These are phyloP conservation scores for Cotesia glomerata DNA, from an alignment of 1,140 invertebrate species.

Conservation along the genomic window DNA sequence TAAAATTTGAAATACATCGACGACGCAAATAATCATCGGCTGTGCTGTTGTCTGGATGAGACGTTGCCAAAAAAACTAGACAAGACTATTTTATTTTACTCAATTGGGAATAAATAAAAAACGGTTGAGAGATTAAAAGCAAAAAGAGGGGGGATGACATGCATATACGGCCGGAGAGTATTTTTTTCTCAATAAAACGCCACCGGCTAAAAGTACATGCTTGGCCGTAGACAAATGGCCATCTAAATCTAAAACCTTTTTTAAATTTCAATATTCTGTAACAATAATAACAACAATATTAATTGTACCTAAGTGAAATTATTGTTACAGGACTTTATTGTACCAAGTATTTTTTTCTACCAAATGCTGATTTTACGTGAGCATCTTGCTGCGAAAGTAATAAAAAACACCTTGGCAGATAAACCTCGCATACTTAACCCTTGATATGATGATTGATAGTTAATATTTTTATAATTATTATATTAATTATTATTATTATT, in stretches of 20 bases:
- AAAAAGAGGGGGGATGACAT: conserved; percentile 57
- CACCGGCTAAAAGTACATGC: conserved; percentile 56
- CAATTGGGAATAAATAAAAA: conserved; percentile 8
- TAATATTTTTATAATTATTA: conserved; percentile 13
- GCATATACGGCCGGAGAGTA: conserved; percentile 24
- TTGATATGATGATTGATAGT: conserved; percentile 34
- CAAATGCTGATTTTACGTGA: conserved; percentile 41
- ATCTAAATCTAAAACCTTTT: background rate
- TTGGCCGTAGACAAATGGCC: conserved; percentile 39
- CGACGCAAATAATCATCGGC: conserved; percentile 22
- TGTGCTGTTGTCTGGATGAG: conserved; percentile 25
- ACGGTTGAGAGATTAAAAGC: conserved; percentile 55
- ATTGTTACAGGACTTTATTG: no score
- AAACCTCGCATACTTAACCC: conserved; percentile 17
- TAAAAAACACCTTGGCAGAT: conserved; percentile 18
- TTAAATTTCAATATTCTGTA: conserved; percentile 8
- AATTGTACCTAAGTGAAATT: conserved; percentile 10
- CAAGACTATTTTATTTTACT: conserved; percentile 8
- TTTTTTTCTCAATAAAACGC: conserved; percentile 58
- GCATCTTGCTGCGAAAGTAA: conserved; percentile 55
- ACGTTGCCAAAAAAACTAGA: background rate
- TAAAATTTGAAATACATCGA: conserved; percentile 31
- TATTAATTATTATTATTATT: no score
- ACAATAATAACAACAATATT: conserved; percentile 32
- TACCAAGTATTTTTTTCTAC: background rate